Conservation (phyloP, 2,113 vertebrate species). For the Leptodactylus fuscus region DNA sequence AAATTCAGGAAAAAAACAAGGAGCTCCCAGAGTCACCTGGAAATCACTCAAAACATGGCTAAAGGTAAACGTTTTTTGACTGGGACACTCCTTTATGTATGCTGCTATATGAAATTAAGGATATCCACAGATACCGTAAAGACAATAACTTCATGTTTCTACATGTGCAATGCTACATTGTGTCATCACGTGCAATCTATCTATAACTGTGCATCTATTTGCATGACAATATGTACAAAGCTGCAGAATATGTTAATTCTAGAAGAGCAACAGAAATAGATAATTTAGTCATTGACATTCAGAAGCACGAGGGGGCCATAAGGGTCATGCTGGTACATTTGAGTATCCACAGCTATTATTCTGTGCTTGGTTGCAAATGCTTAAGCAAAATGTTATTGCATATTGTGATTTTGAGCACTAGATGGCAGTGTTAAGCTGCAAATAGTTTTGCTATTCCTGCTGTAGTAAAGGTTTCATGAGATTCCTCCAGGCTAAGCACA, state of each 20-base stretch:
- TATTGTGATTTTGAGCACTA: conserved; percentile 2
- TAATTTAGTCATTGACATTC: background rate
- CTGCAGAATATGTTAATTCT: background rate
- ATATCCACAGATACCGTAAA: too few relatives aligned
- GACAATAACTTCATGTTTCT: too few relatives aligned
- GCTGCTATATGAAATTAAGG: too few relatives aligned
- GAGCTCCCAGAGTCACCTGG: too few relatives aligned
- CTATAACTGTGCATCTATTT: background rate
- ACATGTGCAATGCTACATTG: too few relatives aligned
- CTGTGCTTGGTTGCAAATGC: background rate
- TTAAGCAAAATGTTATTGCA: background rate
- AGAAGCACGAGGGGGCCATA: background rate
- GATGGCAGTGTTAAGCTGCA: conserved; percentile 35
- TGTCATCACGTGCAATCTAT: background rate
- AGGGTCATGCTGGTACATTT: too few relatives aligned
- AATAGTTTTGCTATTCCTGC: background rate
- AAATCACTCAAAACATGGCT: too few relatives aligned
- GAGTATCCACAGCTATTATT: too few relatives aligned
- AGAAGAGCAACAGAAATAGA: background rate
- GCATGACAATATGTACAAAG: background rate
- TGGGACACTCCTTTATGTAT: too few relatives aligned
- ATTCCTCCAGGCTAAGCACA: conserved; percentile 47
- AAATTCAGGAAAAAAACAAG: too few relatives aligned
- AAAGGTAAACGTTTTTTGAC: too few relatives aligned
- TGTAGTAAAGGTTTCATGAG: conserved; percentile 23